Conservation (phyloP, 2,797 vertebrate genomes). For the Hirundo rustica region DNA sequence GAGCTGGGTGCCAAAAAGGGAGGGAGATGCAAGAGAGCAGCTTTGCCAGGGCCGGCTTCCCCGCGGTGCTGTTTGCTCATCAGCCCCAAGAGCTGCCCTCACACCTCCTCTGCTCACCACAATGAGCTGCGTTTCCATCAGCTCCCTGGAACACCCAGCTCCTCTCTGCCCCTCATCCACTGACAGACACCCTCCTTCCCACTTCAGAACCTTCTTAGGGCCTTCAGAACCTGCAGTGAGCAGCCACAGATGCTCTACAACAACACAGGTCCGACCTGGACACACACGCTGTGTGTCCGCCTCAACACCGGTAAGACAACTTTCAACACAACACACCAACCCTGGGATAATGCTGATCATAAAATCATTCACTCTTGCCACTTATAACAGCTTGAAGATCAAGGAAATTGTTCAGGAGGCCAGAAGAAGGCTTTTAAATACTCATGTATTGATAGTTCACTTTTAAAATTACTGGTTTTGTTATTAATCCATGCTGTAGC, state of each 20-base stretch:
- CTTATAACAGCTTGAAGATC: not conserved
- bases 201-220: accelerated
- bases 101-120: not conserved
- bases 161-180: not conserved
- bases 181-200: accelerated
- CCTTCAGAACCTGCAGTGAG: not conserved
- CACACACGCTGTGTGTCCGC: accelerated
- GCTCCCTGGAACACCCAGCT: not conserved
- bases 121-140: not conserved
- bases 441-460: not conserved
- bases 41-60: not conserved
- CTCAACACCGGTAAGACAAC: not conserved
- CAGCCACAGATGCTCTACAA: accelerated
- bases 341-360: not conserved
- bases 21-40: not conserved
- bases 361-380: not conserved
- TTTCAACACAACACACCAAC: not conserved
- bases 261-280: not conserved
- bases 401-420: not conserved
- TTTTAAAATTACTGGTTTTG: not conserved
- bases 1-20: not conserved
- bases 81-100: not conserved
- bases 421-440: not conserved
- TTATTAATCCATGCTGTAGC: not conserved
- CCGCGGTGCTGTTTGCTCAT: not conserved